Evolutionary conservation across 1,140 invertebrate species (phyloP), one percentile per base, ranked within the genome.

Genomic region (Eupristina koningsbergeri): DNA sequence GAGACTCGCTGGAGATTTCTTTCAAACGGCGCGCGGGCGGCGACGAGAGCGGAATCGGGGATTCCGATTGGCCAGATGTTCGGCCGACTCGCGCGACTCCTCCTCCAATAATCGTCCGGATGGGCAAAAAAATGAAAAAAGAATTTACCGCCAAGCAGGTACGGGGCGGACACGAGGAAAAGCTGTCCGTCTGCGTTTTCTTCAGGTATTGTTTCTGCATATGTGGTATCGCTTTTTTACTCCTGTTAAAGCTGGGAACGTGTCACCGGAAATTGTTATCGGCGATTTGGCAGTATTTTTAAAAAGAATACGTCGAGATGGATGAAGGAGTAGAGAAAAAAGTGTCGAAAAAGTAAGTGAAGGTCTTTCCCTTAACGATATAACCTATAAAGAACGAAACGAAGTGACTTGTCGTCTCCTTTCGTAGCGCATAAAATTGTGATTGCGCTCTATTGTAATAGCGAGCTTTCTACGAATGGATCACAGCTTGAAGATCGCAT

Each of bases 281-380:
- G 31, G 11, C 17, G 22, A 39, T n/a, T 77, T 15, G 15, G 13
- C 17, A 13, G 22, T 61, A 7, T 34, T 77, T 61, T 0, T 3
- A 15, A 79, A 39, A 36, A n/a, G 8, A 53, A 29, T 61, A 64
- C 3, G 36, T 13, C 7, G 39, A 39, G 9, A 95, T 95, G 94
- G 94, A 93, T 88, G 94, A 95, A 84, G 88, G 88, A 84, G 87
- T 86, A 61, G 91, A 86, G 86, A 94, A 94, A 93, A 94, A 94
- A 87, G 85, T 95, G 84, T 95, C 95, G 7, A 96, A 96, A 93
- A 96, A 95, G 95, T 95, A 93, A 94, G 94, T 94, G 92, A 34
- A 36, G 17, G 22, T 3, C 19, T 17, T 22, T 3, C 3, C 11
- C n/a, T 63, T 26, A 9, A 36, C 89, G 90, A 89, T 86, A 88